A percentile compares a stretch with the other conserved stretches of the same genome.
Evolutionary conservation across 2,113 vertebrate genomes (phyloP).

Genomic region (Falco punctatus): DNA sequence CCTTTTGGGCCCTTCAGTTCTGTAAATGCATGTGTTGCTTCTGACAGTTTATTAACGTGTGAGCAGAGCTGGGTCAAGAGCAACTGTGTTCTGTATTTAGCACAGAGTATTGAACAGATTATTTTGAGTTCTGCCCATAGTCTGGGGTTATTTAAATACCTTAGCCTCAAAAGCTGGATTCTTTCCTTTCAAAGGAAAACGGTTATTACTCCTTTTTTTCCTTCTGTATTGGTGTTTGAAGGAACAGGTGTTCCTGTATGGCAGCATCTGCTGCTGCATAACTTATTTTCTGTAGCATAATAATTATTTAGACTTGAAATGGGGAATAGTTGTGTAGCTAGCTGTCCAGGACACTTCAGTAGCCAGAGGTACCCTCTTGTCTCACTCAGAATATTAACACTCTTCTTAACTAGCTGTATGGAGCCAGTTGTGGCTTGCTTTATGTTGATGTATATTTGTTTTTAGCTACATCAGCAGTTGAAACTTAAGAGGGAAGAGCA

Average conservation of each 20-base stretch:
- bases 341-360: not conserved
- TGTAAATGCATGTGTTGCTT: not conserved
- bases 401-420: not conserved
- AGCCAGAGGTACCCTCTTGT: not conserved
- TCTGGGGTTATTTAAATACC: not conserved
- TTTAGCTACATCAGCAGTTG: not conserved
- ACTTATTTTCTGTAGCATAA: not conserved
- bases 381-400: not conserved
- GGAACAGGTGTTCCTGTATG: not conserved
- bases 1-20: not conserved
- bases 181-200: not conserved
- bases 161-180: not conserved
- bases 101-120: not conserved
- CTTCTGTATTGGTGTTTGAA: not conserved
- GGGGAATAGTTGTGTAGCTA: not conserved
- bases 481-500: not conserved
- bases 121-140: not conserved
- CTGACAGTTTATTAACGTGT: not conserved
- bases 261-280: not conserved
- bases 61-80: not conserved
- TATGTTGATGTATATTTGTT: not conserved
- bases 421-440: not conserved
- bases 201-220: not conserved
- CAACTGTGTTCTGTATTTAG: not conserved
- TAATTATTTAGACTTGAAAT: slow-evolving; percentile 24